Evolutionary conservation across 2,113 vertebrate species (phyloP).

Genomic region (Hemichromis elongatus): DNA sequence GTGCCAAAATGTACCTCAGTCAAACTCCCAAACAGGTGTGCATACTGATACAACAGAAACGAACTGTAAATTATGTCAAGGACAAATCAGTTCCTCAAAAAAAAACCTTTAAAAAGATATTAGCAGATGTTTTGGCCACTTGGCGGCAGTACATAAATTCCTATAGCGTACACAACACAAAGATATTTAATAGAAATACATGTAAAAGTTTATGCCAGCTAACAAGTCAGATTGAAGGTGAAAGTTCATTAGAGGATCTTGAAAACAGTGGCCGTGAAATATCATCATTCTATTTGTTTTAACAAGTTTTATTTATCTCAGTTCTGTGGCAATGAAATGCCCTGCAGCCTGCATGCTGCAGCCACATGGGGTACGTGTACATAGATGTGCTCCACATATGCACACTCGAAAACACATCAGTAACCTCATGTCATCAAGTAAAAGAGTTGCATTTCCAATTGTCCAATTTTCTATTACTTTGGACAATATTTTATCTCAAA

Average conservation of each 20-base stretch:
- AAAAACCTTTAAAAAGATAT: not conserved
- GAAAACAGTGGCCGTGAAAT: not conserved
- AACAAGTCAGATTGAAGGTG: not conserved
- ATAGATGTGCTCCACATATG: not conserved
- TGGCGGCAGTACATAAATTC: not conserved
- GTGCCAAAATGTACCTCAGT: constrained; percentile 14
- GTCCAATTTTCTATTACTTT: not conserved
- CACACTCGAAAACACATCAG: not conserved
- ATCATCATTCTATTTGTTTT: no score
- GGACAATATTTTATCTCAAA: not conserved
- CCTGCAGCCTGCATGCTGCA: not conserved
- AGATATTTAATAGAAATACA: not conserved
- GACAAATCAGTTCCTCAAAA: not conserved
- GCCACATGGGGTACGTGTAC: not conserved
- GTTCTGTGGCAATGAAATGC: not conserved
- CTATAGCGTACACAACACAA: not conserved
- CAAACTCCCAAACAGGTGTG: constrained; percentile 22
- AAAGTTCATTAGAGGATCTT: not conserved
- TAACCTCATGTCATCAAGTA: not conserved
- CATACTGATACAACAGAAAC: not conserved
- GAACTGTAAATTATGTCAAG: not conserved
- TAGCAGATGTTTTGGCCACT: not conserved
- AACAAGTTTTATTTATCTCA: not conserved
- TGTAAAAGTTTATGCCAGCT: not conserved
- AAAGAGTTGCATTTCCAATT: not conserved